A percentile compares a stretch with the other conserved stretches of the same genome.
phyloP scores from a whole-genome alignment of 2,113 vertebrate genomes.

The Gallinago jamesoni region DNA sequence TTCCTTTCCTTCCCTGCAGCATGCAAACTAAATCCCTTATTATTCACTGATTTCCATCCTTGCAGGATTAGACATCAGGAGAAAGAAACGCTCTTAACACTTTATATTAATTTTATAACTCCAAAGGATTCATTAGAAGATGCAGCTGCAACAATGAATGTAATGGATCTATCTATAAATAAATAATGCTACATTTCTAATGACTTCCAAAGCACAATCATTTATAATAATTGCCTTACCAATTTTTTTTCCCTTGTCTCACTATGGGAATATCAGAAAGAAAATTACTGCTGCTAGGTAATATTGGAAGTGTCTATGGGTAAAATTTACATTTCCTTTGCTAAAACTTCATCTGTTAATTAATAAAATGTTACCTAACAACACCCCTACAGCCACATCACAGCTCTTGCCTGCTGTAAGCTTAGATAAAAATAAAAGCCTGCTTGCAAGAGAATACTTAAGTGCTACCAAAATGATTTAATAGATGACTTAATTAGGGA shows the following conservation, averaged over 20 bases:
- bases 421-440: background rate
- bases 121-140: conserved; percentile 4
- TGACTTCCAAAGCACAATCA: background rate
- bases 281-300: background rate
- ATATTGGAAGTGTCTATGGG: background rate
- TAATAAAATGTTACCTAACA: background rate
- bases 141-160: background rate
- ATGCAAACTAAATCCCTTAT: background rate
- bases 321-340: conserved; percentile 23
- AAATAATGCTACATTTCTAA: conserved; percentile 15
- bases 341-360: background rate
- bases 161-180: background rate
- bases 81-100: background rate
- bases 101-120: background rate
- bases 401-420: background rate
- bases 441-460: background rate
- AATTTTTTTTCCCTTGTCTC: background rate
- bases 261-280: background rate
- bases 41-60: background rate
- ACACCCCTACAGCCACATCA: background rate
- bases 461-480: background rate
- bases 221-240: background rate
- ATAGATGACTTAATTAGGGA: background rate
- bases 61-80: background rate
- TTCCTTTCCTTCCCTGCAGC: background rate